These are phyloP conservation scores for Dasyprocta punctata DNA, from an alignment of 2,113 vertebrate genomes.

Conservation along the genomic window DNA sequence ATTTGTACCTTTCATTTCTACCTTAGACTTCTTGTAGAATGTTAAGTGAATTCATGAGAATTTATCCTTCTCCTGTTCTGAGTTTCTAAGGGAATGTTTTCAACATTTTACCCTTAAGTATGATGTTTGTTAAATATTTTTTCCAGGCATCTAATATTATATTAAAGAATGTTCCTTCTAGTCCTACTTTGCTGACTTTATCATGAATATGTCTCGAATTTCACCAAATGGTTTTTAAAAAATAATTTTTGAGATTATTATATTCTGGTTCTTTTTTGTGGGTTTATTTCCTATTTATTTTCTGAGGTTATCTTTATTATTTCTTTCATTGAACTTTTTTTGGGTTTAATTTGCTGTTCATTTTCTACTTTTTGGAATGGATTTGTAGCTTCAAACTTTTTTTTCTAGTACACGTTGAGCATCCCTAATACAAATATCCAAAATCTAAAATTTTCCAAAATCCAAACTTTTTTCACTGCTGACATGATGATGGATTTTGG, in stretches of 20 bases:
- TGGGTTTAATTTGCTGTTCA: background rate
- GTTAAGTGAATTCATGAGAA: background rate
- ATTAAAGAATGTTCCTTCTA: background rate
- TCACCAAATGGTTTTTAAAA: background rate
- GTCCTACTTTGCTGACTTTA: background rate
- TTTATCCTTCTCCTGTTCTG: background rate
- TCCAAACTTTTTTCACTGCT: background rate
- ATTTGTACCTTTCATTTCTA: background rate
- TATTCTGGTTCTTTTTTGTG: background rate
- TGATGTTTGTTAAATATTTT: background rate
- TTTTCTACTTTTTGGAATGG: background rate
- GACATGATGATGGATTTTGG: background rate
- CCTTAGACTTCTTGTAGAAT: background rate
- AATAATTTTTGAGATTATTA: background rate
- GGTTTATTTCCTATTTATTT: background rate
- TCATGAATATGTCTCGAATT: background rate
- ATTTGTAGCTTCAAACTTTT: background rate
- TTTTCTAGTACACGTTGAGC: background rate
- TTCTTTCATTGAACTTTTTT: background rate
- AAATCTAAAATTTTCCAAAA: background rate
- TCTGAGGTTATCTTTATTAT: background rate
- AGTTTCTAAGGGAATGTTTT: conserved; percentile 4
- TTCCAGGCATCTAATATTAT: background rate
- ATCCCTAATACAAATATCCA: background rate
- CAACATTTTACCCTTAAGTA: background rate